Base-by-base conservation (phyloP, 2,797 vertebrate species). In the Echiichthys vipera region DNA sequence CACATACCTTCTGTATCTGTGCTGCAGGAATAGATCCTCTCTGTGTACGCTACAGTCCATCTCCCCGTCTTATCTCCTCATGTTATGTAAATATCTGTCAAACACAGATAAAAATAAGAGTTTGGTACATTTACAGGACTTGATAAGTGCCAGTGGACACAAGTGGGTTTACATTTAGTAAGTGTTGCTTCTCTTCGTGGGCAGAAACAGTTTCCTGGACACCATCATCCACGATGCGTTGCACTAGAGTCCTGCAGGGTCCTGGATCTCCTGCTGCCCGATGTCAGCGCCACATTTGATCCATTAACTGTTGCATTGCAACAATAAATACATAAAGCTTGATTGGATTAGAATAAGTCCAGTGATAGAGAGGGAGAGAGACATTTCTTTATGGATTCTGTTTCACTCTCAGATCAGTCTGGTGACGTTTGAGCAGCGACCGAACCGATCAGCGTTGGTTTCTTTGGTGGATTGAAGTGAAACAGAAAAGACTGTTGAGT, bases 51-150 rank as follows among this genome's bases (percentile, higher is more conserved):
- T 22, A 4, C 7, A 14, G 42, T n/a, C 18, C 25, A 50, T 1
- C 15, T 22, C 27, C 0, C 4, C 2, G 25, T 24, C 42, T 29
- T 14, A 57, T 69, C 71, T 58, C 25, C 0, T 10, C 3, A 5
- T 25, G 34, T 17, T 3, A 20, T 7, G 47, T 65, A 67, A 77
- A 79, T 14, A 71, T 64, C 12, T 64, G 57, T 67, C 49, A 34
- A 12, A 27, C 18, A 1, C 1, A 39, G 51, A 36, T 62, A 25
- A 37, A 64, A 68, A n/a, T 22, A 18, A 37, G 13, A 42, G 37
- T 25, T 17, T 30, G 27, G 22, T 27, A 11, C 32, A 18, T 71
- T 32, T 30, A 22, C 63, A 34, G 11, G n/a, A 22, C 42, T 18
- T 29, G 57, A 51, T 20, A 53, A 20, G 24, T 30, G 37, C 43